Base-by-base conservation (phyloP, 1,140 invertebrate species). In the Portunus trituberculatus region DNA sequence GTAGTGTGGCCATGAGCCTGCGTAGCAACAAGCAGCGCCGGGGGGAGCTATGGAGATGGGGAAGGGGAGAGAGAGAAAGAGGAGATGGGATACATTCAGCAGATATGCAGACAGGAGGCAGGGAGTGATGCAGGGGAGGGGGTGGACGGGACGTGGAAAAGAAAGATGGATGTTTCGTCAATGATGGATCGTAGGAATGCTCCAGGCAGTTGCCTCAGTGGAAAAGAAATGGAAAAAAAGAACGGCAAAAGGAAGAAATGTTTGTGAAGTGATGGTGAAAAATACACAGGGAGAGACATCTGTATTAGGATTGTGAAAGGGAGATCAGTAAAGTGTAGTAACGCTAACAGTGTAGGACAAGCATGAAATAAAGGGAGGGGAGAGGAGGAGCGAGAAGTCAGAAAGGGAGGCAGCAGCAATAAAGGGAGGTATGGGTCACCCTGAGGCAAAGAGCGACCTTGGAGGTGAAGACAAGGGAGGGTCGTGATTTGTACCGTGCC, bases 381-480 rank as follows among this genome's bases (percentile, higher is more conserved):
- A 76, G 67, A n/a, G 67, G n/a, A 76, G 67, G n/a, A n/a, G 8
- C 4, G n/a, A n/a, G n/a, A 20, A 76, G 67, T 20, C 20, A 76
- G 67, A 76, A n/a, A 76, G 67, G n/a, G 16, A 76, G 67, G 67
- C 20, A 76, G 52, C 10, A 59, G 67, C 67, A 76, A 76, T 76
- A n/a, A 76, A 76, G 67, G 67, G 16, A 76, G 67, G 67, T 76
- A 76, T 76, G 67, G 67, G 67, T 76, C 16, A 76, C 67, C 67
- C 67, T 76, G 20, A 76, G 67, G 67, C 67, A 76, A 76, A 76
- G 67, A 76, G 67, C 25, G 67, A 76, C 67, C 67, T 76, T 76
- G 67, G 67, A 76, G 67, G 67, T n/a, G 67, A 76, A 76, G 67
- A 76, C 67, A 76, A 76, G 67, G 67, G 67, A 76, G 67, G 67